Percentiles rank a stretch among this genome's conserved stretches.
These are phyloP conservation scores for Geococcyx californianus DNA, from an alignment of 2,113 vertebrate genomes.

Conservation along the genomic window DNA sequence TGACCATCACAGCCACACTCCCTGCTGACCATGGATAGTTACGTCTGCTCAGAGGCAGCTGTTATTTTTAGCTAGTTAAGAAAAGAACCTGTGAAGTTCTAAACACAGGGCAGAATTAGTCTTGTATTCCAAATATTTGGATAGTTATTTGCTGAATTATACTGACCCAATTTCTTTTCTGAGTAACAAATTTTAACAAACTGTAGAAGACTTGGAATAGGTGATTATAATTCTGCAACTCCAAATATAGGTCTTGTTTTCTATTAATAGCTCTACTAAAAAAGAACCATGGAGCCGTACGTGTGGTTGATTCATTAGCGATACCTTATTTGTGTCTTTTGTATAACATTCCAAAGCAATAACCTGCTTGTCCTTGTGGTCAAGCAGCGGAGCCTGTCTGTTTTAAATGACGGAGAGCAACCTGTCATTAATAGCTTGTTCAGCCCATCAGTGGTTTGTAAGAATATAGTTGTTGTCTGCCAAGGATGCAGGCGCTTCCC, in stretches of 20 bases:
- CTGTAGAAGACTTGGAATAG: neutral
- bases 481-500: slow-evolving; percentile 4
- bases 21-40: neutral
- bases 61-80: neutral
- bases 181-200: neutral
- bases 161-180: neutral
- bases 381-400: slow-evolving; percentile 43
- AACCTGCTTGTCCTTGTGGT: slow-evolving; percentile 74
- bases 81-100: neutral
- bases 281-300: slow-evolving; percentile 33
- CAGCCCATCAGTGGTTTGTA: slow-evolving; percentile 65
- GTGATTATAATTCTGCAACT: neutral
- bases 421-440: slow-evolving; percentile 74
- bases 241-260: neutral
- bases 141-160: neutral
- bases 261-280: slow-evolving; percentile 34
- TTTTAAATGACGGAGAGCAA: slow-evolving; percentile 64
- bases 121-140: neutral
- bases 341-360: slow-evolving; percentile 54
- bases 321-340: slow-evolving; percentile 39
- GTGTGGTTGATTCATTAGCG: slow-evolving; percentile 30
- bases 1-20: fast-evolving
- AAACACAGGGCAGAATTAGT: neutral
- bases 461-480: slow-evolving; percentile 33
- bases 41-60: neutral